Conservation (phyloP, 2,797 vertebrate genomes). For the Lerista edwardsae region DNA sequence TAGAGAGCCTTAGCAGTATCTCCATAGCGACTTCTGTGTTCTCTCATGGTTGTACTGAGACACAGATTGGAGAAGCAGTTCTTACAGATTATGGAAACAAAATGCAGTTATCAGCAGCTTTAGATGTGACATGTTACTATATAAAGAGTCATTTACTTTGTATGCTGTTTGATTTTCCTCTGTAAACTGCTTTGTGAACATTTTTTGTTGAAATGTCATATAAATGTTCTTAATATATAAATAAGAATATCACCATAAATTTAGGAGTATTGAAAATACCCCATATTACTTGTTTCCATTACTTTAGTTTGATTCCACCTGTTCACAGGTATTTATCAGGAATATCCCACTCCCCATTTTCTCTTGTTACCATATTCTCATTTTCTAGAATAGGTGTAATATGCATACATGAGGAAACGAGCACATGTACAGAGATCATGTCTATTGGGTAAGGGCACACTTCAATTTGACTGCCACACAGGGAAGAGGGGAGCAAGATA, state of each 20-base stretch:
- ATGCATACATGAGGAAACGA: too few relatives aligned
- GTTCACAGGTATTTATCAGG: background rate
- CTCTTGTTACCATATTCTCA: too few relatives aligned
- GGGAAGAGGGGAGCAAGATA: too few relatives aligned
- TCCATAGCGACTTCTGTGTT: background rate
- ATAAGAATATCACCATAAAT: background rate
- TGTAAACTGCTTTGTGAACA: too few relatives aligned
- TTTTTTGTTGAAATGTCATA: too few relatives aligned
- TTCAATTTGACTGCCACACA: too few relatives aligned
- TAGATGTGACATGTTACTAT: background rate
- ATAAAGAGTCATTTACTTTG: background rate
- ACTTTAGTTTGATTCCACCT: background rate
- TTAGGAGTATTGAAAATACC: background rate
- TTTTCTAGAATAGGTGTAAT: too few relatives aligned
- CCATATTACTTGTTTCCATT: background rate
- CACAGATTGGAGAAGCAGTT: background rate
- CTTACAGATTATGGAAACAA: background rate
- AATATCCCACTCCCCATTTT: background rate
- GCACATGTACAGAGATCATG: too few relatives aligned
- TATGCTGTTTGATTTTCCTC: too few relatives aligned
- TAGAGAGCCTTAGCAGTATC: background rate
- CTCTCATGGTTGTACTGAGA: background rate
- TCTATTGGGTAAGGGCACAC: too few relatives aligned
- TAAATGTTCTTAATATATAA: background rate
- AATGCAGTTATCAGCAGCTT: background rate